phyloP scores from a whole-genome alignment of 1,140 invertebrate species.

The Notospermus geniculatus region DNA sequence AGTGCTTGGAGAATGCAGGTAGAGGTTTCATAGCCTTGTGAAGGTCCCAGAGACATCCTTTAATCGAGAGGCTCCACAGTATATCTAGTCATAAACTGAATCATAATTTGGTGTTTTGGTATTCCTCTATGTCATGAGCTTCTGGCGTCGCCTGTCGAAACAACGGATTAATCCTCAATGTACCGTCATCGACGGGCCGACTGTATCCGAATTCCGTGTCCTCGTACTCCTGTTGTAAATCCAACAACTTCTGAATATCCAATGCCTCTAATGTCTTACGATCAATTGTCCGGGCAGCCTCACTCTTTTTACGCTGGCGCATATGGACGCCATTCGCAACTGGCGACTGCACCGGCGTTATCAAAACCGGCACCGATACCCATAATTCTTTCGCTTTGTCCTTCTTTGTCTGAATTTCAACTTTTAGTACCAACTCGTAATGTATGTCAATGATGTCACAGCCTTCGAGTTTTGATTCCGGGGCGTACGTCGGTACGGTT shows the following conservation, averaged over 20 bases:
- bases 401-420: slow-evolving; percentile 40
- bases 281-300: not conserved
- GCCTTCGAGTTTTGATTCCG: slow-evolving; percentile 45
- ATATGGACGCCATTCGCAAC: not conserved
- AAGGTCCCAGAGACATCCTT: too few species aligned
- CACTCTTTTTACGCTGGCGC: not conserved
- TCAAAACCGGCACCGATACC: not conserved
- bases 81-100: too few species aligned
- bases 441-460: slow-evolving; percentile 53
- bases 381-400: slow-evolving; percentile 31
- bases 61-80: too few species aligned
- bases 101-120: too few species aligned
- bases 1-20: too few species aligned
- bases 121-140: too few species aligned
- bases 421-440: slow-evolving; percentile 47
- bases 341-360: not conserved
- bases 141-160: not conserved
- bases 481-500: slow-evolving; percentile 51
- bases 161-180: not conserved
- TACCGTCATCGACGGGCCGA: slow-evolving; percentile 8
- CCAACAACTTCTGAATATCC: not conserved
- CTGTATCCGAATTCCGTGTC: slow-evolving; percentile 3
- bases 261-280: not conserved
- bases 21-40: too few species aligned
- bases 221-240: not conserved